Conservation (phyloP, 92 coral and sea anemone genomes). For the Muricea muricata region DNA sequence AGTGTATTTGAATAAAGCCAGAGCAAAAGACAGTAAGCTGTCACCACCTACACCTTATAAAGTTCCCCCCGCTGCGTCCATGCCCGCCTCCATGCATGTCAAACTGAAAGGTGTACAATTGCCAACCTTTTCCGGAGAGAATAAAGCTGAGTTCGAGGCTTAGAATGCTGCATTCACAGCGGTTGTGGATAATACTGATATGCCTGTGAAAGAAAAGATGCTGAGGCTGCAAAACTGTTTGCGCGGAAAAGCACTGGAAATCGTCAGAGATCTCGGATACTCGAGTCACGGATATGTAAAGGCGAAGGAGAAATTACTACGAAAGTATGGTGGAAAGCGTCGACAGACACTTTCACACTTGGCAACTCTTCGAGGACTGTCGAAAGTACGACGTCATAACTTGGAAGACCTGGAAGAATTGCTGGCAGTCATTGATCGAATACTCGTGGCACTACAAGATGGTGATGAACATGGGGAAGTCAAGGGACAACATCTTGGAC, state of each 20-base stretch:
- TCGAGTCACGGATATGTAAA: neutral
- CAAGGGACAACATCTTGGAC: slow-evolving; percentile 26
- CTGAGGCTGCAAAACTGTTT: slow-evolving; percentile 1
- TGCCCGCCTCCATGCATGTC: neutral
- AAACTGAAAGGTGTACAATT: neutral
- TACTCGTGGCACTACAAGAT: neutral
- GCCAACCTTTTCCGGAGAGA: slow-evolving; percentile 15
- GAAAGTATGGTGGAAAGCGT: slow-evolving; percentile 19
- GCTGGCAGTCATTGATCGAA: neutral
- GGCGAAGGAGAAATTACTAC: slow-evolving; percentile 4
- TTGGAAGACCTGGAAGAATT: slow-evolving; percentile 2
- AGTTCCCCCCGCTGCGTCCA: neutral
- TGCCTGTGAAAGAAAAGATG: slow-evolving; percentile 3
- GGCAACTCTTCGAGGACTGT: neutral
- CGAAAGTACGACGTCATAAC: slow-evolving; percentile 3
- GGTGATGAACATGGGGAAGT: slow-evolving; percentile 12
- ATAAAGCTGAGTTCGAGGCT: slow-evolving; percentile 3
- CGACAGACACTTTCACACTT: neutral
- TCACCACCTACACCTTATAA: no score
- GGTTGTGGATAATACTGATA: slow-evolving; percentile 9
- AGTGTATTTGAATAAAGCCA: neutral
- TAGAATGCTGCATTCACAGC: slow-evolving; percentile 10
- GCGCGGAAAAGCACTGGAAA: neutral
- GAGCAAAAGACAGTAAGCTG: slow-evolving; percentile 44
- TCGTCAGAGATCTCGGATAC: neutral